Percentiles rank a stretch among this genome's conserved stretches.
These are phyloP conservation scores for Antitype chi DNA, from an alignment of 2,888 invertebrate genomes.

Conservation along the genomic window DNA sequence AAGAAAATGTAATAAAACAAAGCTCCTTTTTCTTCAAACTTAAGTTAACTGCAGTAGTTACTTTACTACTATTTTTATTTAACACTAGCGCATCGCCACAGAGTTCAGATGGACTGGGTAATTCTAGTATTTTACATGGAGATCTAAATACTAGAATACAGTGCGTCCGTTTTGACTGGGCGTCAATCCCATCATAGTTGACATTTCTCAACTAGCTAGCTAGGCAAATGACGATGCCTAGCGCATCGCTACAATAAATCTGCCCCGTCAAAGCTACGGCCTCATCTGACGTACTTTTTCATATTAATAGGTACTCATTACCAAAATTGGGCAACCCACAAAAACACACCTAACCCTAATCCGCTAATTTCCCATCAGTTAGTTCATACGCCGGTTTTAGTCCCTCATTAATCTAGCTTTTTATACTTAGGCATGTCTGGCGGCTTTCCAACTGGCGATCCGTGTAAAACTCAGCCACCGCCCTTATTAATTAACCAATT, in stretches of 20 bases:
- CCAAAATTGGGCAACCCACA: slow-evolving; percentile 22
- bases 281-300: slow-evolving; percentile 9
- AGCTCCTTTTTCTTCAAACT: slow-evolving; percentile 29
- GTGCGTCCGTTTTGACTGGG: background rate
- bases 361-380: slow-evolving; percentile 58
- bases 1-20: slow-evolving; percentile 44
- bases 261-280: background rate
- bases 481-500: slow-evolving; percentile 90
- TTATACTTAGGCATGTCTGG: slow-evolving; percentile 81
- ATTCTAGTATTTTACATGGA: no score
- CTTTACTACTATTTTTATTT: slow-evolving; percentile 4
- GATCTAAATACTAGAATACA: background rate
- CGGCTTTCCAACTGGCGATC: slow-evolving; percentile 81
- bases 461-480: slow-evolving; percentile 81
- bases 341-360: slow-evolving; percentile 56
- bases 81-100: background rate
- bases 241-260: background rate
- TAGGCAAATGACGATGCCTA: background rate
- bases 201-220: no score
- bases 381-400: slow-evolving; percentile 62
- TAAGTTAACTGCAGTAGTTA: slow-evolving; percentile 6
- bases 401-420: slow-evolving; percentile 79
- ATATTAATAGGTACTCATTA: slow-evolving; percentile 17
- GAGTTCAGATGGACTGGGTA: background rate
- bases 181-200: background rate